Evolutionary conservation across 2,113 vertebrate genomes (phyloP).

Genomic region (Pygoscelis antarcticus): DNA sequence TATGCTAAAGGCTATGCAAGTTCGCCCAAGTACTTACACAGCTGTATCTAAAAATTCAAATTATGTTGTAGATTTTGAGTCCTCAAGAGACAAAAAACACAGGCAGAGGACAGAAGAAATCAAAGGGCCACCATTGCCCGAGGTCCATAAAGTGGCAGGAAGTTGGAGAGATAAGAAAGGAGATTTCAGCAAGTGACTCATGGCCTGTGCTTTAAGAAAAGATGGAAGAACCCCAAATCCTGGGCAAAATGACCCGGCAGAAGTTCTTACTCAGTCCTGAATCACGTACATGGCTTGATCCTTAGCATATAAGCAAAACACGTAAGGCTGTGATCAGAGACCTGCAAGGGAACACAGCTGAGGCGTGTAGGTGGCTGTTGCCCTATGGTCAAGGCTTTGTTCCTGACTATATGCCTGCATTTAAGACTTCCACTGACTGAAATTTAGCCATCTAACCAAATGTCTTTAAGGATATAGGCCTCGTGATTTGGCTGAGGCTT

Average conservation of each 20-base stretch:
- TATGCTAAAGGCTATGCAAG: not conserved
- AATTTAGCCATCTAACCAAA: not conserved
- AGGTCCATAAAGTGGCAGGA: not conserved
- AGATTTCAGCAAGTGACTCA: not conserved
- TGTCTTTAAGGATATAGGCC: not conserved
- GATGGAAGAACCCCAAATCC: not conserved
- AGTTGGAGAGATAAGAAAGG: not conserved
- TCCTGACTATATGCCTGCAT: not conserved
- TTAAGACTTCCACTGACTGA: not conserved
- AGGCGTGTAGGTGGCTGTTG: not conserved
- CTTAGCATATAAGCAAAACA: not conserved
- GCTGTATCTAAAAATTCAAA: not conserved
- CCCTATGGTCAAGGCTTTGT: not conserved
- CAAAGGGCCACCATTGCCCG: not conserved
- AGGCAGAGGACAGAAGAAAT: not conserved
- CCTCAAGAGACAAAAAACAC: not conserved
- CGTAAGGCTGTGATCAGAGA: not conserved
- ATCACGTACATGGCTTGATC: not conserved
- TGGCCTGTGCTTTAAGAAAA: not conserved
- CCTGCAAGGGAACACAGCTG: not conserved
- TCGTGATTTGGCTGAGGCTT: not conserved
- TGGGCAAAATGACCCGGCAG: not conserved
- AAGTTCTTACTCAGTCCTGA: not conserved
- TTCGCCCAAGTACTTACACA: not conserved
- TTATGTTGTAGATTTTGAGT: not conserved